Evolutionary conservation across 2,888 invertebrate genomes (phyloP), one percentile per base, ranked within the genome.

Genomic region (Drosophila borealis): DNA sequence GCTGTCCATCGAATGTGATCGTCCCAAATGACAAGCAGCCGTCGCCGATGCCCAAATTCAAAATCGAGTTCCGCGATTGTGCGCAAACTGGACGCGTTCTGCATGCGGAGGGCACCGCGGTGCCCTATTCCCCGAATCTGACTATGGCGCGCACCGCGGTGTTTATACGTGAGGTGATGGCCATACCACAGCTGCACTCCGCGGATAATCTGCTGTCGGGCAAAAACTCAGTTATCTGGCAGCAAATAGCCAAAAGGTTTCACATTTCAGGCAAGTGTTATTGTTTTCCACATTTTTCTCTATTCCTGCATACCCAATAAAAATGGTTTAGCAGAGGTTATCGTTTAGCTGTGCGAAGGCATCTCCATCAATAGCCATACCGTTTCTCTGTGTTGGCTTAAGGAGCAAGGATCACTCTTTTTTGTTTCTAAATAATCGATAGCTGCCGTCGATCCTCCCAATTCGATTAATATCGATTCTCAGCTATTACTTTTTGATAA

Each of bases 91-190:
- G 70, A 34, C 78, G 48, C 25, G 60, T 59, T 25, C 68, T 56
- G 53, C 71, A 17, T 61, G 76, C 62, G 2, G 42, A 33, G 14
- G 74, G 82, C 3, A 71, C 9, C 2, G 19, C 10, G 0, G n/a
- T 6, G 34, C 45, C 10, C 1, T 14, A 6, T 2, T 0, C 36
- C 5, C 17, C 14, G 42, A 61, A 66, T 9, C 19, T 90, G 2
- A 63, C 65, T 4, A 89, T 86, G 87, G 3, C 45, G 0, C 70
- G 66, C 1, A 71, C 81, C 1, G 66, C 76, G 0, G 13, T 60
- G 4, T 77, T 91, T 36, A 88, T 90, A 56, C 85, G 89, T 0
- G 83, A 89, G 41, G 57, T 89, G 34, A 64, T 90, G 81, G 80
- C 88, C 13, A 70, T 90, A 39, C 90, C 90, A 0, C 66, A 78